A percentile compares a stretch with the other conserved stretches of the same genome.
These are phyloP conservation scores for Eilema griseolum DNA, from an alignment of 2,888 invertebrate species.

Conservation along the genomic window DNA sequence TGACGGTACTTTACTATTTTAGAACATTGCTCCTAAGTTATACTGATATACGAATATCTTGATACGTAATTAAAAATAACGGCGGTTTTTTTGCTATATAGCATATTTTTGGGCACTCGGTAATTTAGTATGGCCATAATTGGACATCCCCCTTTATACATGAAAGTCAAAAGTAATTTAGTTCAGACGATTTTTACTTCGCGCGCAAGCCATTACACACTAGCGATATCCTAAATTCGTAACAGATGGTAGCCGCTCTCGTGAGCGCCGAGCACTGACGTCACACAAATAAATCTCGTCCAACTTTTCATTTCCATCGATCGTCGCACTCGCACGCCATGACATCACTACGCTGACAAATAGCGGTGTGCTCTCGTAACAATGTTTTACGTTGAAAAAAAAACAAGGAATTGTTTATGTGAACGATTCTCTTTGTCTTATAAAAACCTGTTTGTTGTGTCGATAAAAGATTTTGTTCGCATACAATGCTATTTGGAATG, in stretches of 20 bases:
- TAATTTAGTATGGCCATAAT: no score
- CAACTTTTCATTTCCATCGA: constrained; percentile 43
- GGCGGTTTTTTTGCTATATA: no score
- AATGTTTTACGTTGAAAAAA: constrained; percentile 42
- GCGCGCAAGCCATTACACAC: neutral
- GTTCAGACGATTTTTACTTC: neutral
- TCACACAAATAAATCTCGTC: constrained; percentile 41
- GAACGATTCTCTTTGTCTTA: constrained; percentile 42
- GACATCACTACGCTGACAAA: constrained; percentile 40
- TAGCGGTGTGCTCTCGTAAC: constrained; percentile 28
- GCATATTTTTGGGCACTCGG: no score
- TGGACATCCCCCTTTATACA: no score
- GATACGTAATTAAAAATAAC: no score
- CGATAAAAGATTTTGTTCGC: constrained; percentile 38
- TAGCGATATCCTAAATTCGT: neutral
- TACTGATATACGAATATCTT: no score
- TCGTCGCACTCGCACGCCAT: constrained; percentile 19
- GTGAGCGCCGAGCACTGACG: constrained; percentile 33
- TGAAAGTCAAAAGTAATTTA: neutral
- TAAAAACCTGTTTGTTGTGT: constrained; percentile 36
- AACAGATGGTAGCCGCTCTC: constrained; percentile 13
- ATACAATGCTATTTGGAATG: constrained; percentile 43
- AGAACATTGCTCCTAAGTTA: no score
- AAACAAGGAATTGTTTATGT: constrained; percentile 41
- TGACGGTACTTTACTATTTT: no score